Evolutionary conservation across 2,888 invertebrate genomes (phyloP), one percentile per base, ranked within the genome.

Genomic region (Homarus gammarus): DNA sequence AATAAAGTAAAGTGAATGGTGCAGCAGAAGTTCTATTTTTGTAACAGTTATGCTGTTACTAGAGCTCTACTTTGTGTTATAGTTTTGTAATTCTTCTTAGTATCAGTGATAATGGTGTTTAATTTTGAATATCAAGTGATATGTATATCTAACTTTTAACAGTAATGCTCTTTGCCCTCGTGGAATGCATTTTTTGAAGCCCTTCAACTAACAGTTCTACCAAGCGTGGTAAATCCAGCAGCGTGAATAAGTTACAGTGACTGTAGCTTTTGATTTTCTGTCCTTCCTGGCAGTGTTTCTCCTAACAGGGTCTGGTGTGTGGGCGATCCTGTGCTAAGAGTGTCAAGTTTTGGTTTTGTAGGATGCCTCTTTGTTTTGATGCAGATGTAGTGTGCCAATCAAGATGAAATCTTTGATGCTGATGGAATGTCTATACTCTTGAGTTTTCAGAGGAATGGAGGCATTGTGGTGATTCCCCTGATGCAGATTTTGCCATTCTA

Each of bases 361-460:
- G 77, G 85, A 78, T 51, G 31, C 44, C 33, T n/a, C 27, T 44
- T 77, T 75, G 85, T 85, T 77, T 79, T 86, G 61, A 77, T 56
- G 79, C 86, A 70, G 86, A 70, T 75, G 86, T 79, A 70, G 86
- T 79, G 78, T 79, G 44, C 51, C 51, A 51, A 36, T 56, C 70
- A 86, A 61, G 72, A 68, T 51, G 79, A 44, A 75, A 40, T 44
- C 70, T 64, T 79, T 86, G 70, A 79, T 72, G 79, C 79, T 86
- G 86, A 70, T 82, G 82, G 70, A 49, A 44, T 70, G 82, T 82
- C 79, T 38, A 68, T 64, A 38, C 38, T 84, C 75, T 79, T 77
- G 72, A 79, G 78, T 86, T 82, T 86, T 86, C 86, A 86, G 86
- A 86, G 70, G 79, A 79, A 78, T 86, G 86, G 86, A 86, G 70